Evolutionary conservation across 2,797 vertebrate species (phyloP).

Genomic region (Microctenopoma lineatum): DNA sequence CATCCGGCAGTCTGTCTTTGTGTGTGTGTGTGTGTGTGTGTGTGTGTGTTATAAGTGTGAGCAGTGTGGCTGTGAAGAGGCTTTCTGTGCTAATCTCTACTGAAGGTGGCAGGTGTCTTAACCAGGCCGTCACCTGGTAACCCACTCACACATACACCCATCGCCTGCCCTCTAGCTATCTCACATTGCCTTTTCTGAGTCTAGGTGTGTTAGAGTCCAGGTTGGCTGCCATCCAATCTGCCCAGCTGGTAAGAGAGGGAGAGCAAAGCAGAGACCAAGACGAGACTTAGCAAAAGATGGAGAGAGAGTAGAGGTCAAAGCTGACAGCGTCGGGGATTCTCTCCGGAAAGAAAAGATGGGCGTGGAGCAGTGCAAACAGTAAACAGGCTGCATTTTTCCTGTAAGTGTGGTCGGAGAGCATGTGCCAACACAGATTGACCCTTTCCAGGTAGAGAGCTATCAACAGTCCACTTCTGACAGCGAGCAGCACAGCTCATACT

Average conservation of each 20-base stretch:
- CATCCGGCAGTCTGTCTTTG: constrained; percentile 11
- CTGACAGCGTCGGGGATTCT: constrained; percentile 50
- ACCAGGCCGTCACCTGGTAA: constrained; percentile 79
- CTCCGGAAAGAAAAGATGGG: constrained; percentile 46
- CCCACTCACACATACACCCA: constrained; percentile 55
- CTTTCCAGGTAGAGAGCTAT: constrained; percentile 50
- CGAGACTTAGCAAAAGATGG: constrained; percentile 59
- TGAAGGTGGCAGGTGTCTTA: constrained; percentile 80
- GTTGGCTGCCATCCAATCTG: constrained; percentile 62
- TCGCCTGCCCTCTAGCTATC: constrained; percentile 44
- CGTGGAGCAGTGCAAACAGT: constrained; percentile 41
- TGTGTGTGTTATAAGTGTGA: constrained; percentile 22
- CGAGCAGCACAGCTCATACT: constrained; percentile 16
- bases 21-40: constrained; percentile 13
- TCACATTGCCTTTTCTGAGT: constrained; percentile 45
- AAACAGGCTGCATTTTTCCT: constrained; percentile 54
- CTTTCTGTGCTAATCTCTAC: constrained; percentile 77
- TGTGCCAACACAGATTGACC: constrained; percentile 28
- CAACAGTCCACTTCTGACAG: constrained; percentile 31
- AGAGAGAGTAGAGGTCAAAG: constrained; percentile 65
- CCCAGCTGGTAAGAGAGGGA: constrained; percentile 56
- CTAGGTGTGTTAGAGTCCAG: constrained; percentile 51
- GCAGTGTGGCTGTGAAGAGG: constrained; percentile 45
- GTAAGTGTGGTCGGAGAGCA: constrained; percentile 22
- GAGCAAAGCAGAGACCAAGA: constrained; percentile 53